Evolutionary conservation across 2,888 invertebrate species (phyloP).

Genomic region (Helicoverpa assulta): DNA sequence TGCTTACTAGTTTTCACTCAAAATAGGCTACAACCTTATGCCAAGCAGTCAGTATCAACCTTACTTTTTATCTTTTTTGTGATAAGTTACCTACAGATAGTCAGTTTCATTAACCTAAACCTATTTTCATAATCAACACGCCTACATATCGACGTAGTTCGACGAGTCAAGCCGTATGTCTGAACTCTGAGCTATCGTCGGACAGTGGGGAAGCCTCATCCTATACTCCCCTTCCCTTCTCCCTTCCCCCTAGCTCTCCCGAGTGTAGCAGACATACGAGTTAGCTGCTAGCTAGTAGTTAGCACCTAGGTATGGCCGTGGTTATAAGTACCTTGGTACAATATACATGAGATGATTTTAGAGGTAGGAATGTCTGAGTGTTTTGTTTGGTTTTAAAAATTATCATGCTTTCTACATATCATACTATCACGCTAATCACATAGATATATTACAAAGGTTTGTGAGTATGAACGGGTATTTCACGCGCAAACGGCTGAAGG

Average conservation of each 20-base stretch:
- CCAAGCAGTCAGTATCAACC: too few species aligned
- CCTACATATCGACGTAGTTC: conserved; percentile 47
- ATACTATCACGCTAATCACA: too few species aligned
- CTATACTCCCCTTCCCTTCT: conserved; percentile 17
- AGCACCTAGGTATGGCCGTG: conserved; percentile 12
- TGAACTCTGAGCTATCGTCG: conserved; percentile 44
- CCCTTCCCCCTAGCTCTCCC: not conserved
- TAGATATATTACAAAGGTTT: too few species aligned
- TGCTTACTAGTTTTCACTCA: too few species aligned
- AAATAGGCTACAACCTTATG: too few species aligned
- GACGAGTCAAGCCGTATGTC: conserved; percentile 20
- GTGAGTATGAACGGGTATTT: too few species aligned
- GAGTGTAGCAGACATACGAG: conserved; percentile 54
- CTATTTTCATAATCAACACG: not conserved
- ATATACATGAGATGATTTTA: conserved; percentile 4
- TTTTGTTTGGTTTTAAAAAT: not conserved
- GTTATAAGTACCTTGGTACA: conserved; percentile 13
- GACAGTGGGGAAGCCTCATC: conserved; percentile 47
- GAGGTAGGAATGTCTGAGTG: not conserved
- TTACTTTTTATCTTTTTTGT: too few species aligned
- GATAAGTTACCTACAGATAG: too few species aligned
- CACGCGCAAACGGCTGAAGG: too few species aligned
- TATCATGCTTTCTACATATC: too few species aligned
- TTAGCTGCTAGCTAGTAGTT: conserved; percentile 26
- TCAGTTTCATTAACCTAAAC: not conserved